A percentile compares a stretch with the other conserved stretches of the same genome.
phyloP scores from a whole-genome alignment of 2,113 vertebrate species.

The Dasyurus viverrinus region DNA sequence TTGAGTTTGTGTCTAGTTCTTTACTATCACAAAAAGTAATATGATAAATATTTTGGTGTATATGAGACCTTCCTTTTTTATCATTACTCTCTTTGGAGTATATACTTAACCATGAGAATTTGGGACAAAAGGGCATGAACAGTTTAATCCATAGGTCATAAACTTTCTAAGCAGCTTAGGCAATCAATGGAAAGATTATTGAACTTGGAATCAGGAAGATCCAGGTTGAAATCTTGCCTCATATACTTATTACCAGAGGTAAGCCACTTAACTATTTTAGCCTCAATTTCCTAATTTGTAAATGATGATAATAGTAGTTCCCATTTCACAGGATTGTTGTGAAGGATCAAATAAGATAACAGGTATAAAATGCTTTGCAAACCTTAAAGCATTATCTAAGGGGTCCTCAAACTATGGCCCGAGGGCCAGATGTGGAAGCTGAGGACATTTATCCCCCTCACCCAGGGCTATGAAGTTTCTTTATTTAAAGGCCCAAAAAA shows the following conservation, averaged over 20 bases:
- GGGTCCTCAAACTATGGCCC: too few species aligned
- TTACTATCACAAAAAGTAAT: not conserved
- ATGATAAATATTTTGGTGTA: not conserved
- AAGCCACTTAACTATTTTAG: not conserved
- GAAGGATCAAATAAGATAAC: not conserved
- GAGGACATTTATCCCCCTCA: too few species aligned
- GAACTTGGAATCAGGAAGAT: not conserved
- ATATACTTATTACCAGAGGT: not conserved
- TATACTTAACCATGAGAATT: not conserved
- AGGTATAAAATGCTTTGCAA: not conserved
- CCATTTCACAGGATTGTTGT: not conserved
- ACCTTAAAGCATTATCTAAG: not conserved
- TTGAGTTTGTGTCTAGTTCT: not conserved
- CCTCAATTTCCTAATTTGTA: not conserved
- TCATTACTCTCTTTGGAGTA: not conserved
- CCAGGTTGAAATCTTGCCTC: not conserved
- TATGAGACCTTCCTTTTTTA: not conserved
- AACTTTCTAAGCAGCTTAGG: not conserved
- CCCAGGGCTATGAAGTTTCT: too few species aligned
- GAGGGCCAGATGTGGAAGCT: too few species aligned
- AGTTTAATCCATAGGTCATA: not conserved
- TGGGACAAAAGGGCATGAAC: not conserved
- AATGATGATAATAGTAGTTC: not conserved
- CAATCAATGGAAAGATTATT: not conserved
- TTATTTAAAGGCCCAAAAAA: too few species aligned